Evolutionary conservation across 2,797 vertebrate species (phyloP).

Genomic region (Oryzias sinensis): DNA sequence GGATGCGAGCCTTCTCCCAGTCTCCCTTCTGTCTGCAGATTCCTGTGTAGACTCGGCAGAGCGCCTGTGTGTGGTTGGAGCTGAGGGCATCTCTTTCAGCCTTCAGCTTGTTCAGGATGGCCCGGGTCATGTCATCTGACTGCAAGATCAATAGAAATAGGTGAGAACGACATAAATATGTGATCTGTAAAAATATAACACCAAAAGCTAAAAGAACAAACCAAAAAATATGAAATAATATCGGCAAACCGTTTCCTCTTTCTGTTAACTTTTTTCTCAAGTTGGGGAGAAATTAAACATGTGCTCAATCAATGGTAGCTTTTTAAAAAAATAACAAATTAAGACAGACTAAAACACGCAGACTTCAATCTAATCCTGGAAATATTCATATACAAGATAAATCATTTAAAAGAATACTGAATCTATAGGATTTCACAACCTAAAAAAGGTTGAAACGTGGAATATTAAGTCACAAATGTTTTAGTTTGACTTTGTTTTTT

Average conservation of each 20-base stretch:
- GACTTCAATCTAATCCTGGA: no score
- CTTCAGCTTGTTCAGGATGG: constrained; percentile 84
- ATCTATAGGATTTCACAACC: background rate
- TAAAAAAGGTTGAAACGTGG: background rate
- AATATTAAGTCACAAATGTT: background rate
- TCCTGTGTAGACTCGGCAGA: constrained; percentile 89
- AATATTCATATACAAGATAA: background rate
- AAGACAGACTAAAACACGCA: no score
- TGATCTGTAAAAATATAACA: background rate
- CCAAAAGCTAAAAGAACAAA: background rate
- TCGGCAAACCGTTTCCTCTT: no score
- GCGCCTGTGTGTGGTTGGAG: constrained; percentile 77
- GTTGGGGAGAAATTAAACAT: no score
- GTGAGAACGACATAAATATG: background rate
- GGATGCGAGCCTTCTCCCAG: constrained; percentile 83
- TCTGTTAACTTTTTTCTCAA: no score
- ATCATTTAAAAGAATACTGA: background rate
- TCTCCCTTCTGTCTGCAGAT: constrained; percentile 86
- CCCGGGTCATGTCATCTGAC: constrained; percentile 78
- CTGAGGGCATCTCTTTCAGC: constrained; percentile 68
- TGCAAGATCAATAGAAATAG: constrained; percentile 60
- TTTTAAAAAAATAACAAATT: no score
- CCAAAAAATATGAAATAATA: no score
- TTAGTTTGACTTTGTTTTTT: background rate
- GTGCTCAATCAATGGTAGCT: no score